These are phyloP conservation scores for Drosophila virilis DNA, from an alignment of 1,140 invertebrate species.

Conservation along the genomic window DNA sequence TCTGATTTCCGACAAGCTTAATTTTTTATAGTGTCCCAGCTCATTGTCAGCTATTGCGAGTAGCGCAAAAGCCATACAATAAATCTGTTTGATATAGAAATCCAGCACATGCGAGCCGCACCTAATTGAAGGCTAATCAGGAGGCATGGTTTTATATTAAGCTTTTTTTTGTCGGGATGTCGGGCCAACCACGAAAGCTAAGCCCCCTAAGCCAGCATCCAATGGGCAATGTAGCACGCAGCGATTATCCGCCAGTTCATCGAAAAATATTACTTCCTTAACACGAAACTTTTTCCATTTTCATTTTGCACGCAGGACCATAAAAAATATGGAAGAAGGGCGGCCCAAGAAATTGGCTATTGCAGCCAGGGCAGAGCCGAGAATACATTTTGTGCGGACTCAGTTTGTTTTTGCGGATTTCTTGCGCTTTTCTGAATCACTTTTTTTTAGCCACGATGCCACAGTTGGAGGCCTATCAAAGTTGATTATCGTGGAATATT, in stretches of 20 bases:
- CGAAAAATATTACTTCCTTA: constrained; percentile 53
- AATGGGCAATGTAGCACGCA: constrained; percentile 42
- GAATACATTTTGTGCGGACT: constrained; percentile 9
- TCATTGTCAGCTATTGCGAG: not conserved
- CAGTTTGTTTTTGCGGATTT: constrained; percentile 43
- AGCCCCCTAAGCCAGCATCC: constrained; percentile 64
- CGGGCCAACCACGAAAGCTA: constrained; percentile 20
- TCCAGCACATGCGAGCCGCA: not conserved
- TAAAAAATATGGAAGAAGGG: constrained; percentile 62
- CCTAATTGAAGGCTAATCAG: constrained; percentile 47
- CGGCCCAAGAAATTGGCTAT: constrained; percentile 28
- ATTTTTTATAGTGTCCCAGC: too few species aligned
- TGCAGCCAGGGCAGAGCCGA: constrained; percentile 2
- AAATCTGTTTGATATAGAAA: not conserved
- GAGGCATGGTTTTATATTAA: constrained; percentile 35
- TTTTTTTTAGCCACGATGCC: constrained; percentile 51
- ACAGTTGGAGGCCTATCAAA: constrained; percentile 67
- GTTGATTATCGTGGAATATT: constrained; percentile 80
- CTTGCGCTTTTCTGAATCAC: constrained; percentile 71
- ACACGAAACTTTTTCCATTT: constrained; percentile 76
- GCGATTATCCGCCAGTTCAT: constrained; percentile 76
- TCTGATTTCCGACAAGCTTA: too few species aligned
- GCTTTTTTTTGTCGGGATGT: constrained; percentile 29
- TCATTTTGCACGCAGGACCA: constrained; percentile 56
- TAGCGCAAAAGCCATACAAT: not conserved